phyloP scores from a whole-genome alignment of 2,888 invertebrate species.

The Adelognathus sp. region DNA sequence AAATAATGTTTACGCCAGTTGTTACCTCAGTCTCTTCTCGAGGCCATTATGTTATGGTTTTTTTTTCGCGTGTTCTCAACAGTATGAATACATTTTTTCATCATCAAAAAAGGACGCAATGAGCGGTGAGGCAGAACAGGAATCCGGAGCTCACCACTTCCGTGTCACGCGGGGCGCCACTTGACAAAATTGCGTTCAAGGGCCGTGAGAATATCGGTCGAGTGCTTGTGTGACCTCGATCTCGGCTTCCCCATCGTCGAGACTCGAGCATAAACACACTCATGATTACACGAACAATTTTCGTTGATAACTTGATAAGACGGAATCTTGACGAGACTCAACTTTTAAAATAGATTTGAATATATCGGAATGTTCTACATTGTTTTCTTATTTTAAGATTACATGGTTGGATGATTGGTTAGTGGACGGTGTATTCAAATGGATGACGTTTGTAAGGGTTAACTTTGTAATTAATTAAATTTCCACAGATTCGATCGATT shows the following conservation, averaged over 20 bases:
- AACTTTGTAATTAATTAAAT: too few species aligned
- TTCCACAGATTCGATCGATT: too few species aligned
- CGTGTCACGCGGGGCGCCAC: conserved; percentile 1
- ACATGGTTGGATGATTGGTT: too few species aligned
- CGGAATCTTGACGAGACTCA: too few species aligned
- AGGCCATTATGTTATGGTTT: neutral
- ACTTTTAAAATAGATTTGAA: too few species aligned
- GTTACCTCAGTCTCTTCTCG: neutral
- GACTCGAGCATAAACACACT: neutral
- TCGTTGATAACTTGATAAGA: too few species aligned
- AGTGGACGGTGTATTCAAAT: too few species aligned
- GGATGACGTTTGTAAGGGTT: too few species aligned
- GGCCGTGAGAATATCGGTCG: conserved; percentile 57
- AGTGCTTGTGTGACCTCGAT: conserved; percentile 51
- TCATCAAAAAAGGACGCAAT: neutral
- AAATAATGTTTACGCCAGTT: neutral
- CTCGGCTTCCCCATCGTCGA: conserved; percentile 1
- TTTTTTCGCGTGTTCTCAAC: neutral
- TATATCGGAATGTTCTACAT: too few species aligned
- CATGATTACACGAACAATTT: neutral
- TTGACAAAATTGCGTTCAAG: conserved; percentile 31
- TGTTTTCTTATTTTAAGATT: too few species aligned
- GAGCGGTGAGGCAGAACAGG: neutral
- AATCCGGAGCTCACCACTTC: conserved; percentile 4
- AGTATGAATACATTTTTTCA: neutral